Evolutionary conservation across 1,140 invertebrate species (phyloP).

Genomic region (Oncopodura yosiiana): DNA sequence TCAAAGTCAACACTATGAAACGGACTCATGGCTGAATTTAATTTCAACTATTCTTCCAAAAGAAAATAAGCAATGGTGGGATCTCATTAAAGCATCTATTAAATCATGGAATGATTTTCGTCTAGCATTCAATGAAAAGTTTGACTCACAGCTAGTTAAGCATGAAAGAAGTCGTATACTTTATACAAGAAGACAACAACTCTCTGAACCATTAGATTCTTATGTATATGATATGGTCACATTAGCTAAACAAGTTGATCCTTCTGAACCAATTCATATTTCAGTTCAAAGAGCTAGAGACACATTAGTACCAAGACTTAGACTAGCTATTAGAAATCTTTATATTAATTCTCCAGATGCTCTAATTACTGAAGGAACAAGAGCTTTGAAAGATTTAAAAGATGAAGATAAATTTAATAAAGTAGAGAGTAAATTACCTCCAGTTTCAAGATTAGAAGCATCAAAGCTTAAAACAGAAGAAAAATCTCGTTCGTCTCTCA

Average conservation of each 20-base stretch:
- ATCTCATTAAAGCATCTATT: not conserved
- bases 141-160: not conserved
- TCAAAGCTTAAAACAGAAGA: too few relatives aligned
- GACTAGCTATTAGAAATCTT: not conserved
- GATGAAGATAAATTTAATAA: not conserved
- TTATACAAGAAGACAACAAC: not conserved
- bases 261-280: too few relatives aligned
- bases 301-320: not conserved
- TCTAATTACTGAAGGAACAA: not conserved
- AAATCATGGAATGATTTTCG: not conserved
- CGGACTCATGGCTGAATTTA: not conserved
- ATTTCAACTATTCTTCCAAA: not conserved
- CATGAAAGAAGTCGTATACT: not conserved
- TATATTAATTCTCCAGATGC: not conserved
- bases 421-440: not conserved
- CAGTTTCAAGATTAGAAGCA: too few relatives aligned
- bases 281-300: not conserved
- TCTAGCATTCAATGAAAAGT: not conserved
- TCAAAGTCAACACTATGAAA: slow-evolving; percentile 1
- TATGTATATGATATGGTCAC: not conserved
- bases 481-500: too few relatives aligned
- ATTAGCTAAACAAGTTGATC: not conserved
- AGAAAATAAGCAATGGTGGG: not conserved
- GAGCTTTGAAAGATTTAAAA: not conserved
- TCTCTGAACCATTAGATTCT: not conserved